A percentile compares a stretch with the other conserved stretches of the same genome.
Conservation (phyloP, 2,888 invertebrate species). For the Drosophila neotestacea region DNA sequence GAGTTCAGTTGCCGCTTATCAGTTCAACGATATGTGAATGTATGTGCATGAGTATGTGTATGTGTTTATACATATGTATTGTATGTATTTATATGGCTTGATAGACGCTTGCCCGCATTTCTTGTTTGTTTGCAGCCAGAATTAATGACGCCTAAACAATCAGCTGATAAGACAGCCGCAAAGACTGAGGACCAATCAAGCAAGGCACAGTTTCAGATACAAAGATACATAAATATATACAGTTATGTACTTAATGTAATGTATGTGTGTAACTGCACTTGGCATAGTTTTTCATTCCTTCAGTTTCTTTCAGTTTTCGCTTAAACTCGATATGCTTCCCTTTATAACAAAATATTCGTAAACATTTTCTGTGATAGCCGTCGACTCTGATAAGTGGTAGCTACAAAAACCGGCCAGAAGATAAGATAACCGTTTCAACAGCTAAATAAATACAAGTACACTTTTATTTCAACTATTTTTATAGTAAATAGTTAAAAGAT, state of each 20-base stretch:
- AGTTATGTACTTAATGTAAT: constrained; percentile 5
- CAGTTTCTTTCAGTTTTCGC: constrained; percentile 29
- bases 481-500: constrained; percentile 15
- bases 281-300: constrained; percentile 46
- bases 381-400: constrained; percentile 38
- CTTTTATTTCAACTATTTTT: constrained; percentile 10
- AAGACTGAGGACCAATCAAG: constrained; percentile 37
- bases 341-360: not conserved
- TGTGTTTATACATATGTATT: not conserved
- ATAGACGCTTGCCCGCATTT: constrained; percentile 51
- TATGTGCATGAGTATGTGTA: not conserved
- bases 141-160: constrained; percentile 58
- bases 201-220: constrained; percentile 6
- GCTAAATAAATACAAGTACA: constrained; percentile 8
- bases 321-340: constrained; percentile 16
- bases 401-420: not conserved
- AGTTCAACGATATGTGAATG: constrained; percentile 64
- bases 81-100: constrained; percentile 43
- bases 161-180: constrained; percentile 62
- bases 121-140: constrained; percentile 33
- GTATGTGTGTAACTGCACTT: constrained; percentile 34
- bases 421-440: constrained; percentile 20
- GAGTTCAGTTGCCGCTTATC: constrained; percentile 67
- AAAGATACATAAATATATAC: constrained; percentile 18
- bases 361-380: constrained; percentile 3